These are phyloP conservation scores for Sipha maydis DNA, from an alignment of 2,888 invertebrate genomes.

Conservation along the genomic window DNA sequence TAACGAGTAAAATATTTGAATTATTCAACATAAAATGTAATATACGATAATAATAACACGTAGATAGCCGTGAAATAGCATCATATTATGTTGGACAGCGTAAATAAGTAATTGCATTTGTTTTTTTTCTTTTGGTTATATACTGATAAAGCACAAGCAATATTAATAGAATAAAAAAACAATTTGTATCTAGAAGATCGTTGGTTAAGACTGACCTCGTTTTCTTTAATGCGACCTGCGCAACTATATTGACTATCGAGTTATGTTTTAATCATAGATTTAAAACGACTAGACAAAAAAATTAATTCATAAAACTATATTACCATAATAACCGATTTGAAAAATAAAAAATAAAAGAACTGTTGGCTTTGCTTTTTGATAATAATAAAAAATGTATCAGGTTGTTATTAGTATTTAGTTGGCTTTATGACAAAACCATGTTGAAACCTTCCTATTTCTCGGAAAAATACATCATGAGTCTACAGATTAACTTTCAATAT, in stretches of 20 bases:
- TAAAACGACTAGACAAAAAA: background rate
- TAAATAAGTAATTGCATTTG: background rate
- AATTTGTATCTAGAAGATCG: background rate
- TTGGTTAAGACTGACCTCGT: background rate
- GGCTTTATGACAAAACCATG: slow-evolving; percentile 1
- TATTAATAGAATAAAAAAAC: background rate
- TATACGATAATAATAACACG: slow-evolving; percentile 1
- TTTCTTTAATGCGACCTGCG: background rate
- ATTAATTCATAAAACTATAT: background rate
- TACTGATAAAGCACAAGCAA: background rate
- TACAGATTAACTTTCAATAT: background rate
- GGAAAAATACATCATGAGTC: background rate
- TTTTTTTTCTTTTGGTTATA: background rate
- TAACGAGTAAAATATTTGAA: slow-evolving; percentile 19
- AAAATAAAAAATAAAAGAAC: background rate
- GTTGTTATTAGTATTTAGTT: background rate
- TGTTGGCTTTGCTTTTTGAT: background rate
- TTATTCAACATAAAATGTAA: slow-evolving; percentile 29
- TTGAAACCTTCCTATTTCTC: background rate
- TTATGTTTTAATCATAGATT: slow-evolving; percentile 7
- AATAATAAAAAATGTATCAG: background rate
- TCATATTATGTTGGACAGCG: background rate
- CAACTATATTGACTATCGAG: background rate
- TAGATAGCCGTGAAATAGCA: background rate
- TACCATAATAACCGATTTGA: background rate